These are phyloP conservation scores for Leptogaster cylindrica DNA, from an alignment of 2,888 invertebrate genomes.

Conservation along the genomic window DNA sequence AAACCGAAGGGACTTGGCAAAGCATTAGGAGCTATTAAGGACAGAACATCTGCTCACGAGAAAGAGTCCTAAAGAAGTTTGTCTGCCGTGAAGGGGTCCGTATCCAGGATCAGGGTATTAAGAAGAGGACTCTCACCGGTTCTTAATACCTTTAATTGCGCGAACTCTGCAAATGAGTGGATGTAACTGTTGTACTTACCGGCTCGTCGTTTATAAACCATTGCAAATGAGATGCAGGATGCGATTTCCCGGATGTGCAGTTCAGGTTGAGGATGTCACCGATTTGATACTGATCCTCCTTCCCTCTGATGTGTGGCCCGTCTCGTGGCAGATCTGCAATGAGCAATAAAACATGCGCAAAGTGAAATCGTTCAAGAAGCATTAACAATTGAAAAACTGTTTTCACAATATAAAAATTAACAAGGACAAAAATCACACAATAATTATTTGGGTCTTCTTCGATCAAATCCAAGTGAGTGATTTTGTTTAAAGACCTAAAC, in stretches of 20 bases:
- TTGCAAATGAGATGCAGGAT: slow-evolving; percentile 75
- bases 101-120: too few species aligned
- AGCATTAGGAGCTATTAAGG: slow-evolving; percentile 12
- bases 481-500: background rate
- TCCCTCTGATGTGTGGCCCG: slow-evolving; percentile 76
- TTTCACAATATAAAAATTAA: background rate
- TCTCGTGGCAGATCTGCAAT: slow-evolving; percentile 71
- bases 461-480: background rate
- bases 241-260: slow-evolving; percentile 78
- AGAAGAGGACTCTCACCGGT: too few species aligned
- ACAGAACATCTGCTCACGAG: slow-evolving; percentile 13
- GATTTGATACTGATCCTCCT: slow-evolving; percentile 74
- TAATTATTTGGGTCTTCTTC: background rate
- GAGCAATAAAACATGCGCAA: slow-evolving; percentile 4
- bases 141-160: too few species aligned
- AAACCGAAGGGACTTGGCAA: background rate
- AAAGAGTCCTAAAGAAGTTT: background rate
- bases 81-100: too few species aligned
- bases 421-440: slow-evolving; percentile 4
- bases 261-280: slow-evolving; percentile 77
- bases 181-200: slow-evolving; percentile 62
- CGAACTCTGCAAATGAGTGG: background rate
- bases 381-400: slow-evolving; percentile 6
- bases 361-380: background rate
- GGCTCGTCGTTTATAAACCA: slow-evolving; percentile 82